Evolutionary conservation across 2,113 vertebrate genomes (phyloP), one percentile per base, ranked within the genome.

Genomic region (Pluvialis apricaria): DNA sequence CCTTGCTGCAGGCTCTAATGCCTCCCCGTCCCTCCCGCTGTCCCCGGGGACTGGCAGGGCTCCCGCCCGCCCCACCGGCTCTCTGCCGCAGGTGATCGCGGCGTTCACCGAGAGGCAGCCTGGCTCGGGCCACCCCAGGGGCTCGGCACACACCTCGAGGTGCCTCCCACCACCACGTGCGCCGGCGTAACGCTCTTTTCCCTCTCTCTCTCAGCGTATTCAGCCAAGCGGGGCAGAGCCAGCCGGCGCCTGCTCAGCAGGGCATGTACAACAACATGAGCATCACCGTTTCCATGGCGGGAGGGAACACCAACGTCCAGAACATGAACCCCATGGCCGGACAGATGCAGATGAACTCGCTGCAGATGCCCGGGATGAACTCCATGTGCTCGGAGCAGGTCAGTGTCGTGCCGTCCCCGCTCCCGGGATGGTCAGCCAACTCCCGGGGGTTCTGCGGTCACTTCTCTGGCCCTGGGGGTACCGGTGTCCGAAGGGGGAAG

Each of bases 251-350:
- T 31, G 98, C 97, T 54, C 99, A 99, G 97, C 99, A 99, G 95
- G 99, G 99, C 88, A 98, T 99, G 62, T 99, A 99, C 98, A 99
- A 99, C 98, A 99, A 99, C 97, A 99, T 99, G 99, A 99, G 99
- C 98, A 99, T 99, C 98, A 99, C 99, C 1, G 99, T 99, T 84
- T 99, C 99, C 95, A 99, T 99, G 99, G 99, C 99, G 1, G 99
- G 99, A 40, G 98, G 98, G 71, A 98, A 98, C 18, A 96, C 98
- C 15, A 97, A 96, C 10, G 98, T 98, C 79, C 98, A 98, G 95
- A 98, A 98, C 29, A 98, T 99, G 97, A 98, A 98, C 95, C 98
- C 99, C 34, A 98, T 99, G 97, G 98, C 98, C 44, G 98, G 98
- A 82, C 98, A 98, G 94, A 99, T 99, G 94, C 98, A 98, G 93